Base-by-base conservation (phyloP, 2,113 vertebrate genomes). In the Melospiza georgiana region DNA sequence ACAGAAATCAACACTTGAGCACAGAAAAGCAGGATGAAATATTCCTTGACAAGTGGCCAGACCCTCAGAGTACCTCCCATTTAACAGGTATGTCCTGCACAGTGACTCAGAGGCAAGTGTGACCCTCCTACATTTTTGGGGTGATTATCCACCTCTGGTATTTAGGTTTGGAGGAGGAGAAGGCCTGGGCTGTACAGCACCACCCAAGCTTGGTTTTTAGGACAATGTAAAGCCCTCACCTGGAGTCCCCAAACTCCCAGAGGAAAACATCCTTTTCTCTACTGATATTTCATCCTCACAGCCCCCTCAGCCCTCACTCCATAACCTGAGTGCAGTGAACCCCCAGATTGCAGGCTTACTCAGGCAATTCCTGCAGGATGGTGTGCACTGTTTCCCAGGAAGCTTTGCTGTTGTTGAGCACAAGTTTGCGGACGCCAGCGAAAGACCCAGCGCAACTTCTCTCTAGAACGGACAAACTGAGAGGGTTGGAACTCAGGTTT, bases 401-500 rank as follows among this genome's bases (percentile, higher is more conserved):
- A 92, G 99, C 97, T 94, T 98, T 99, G 75, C 99, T 99, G 98
- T 99, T 99, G 97, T 99, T 99, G 92, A 99, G 99, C 81, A 99
- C 99, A 15, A 99, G 99, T 48, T 98, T 98, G 33, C 98, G 98
- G 77, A 99, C 97, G 39, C 98, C 97, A 81, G 98, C 98, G 94
- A 99, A 99, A 48, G 98, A 98, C 46, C 98, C 98, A 2, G 99
- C 99, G 87, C 98, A 98, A 24, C 97, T 97, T 94, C 98, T 98
- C 89, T 99, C 98, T 98, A 99, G 97, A 96, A 98, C 97, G 23
- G 98, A 98, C 71, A 98, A 97, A 72, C 98, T 98, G 97, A 99
- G 98, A 83, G 99, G 99, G 97, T 99, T 99, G 97, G 98, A 99
- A 98, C 99, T 99, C 98, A 99, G 98, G 95, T 99, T 99, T 95